A percentile compares a stretch with the other conserved stretches of the same genome.
Conservation (phyloP, 2,113 vertebrate species). For the Puntigrus tetrazona region DNA sequence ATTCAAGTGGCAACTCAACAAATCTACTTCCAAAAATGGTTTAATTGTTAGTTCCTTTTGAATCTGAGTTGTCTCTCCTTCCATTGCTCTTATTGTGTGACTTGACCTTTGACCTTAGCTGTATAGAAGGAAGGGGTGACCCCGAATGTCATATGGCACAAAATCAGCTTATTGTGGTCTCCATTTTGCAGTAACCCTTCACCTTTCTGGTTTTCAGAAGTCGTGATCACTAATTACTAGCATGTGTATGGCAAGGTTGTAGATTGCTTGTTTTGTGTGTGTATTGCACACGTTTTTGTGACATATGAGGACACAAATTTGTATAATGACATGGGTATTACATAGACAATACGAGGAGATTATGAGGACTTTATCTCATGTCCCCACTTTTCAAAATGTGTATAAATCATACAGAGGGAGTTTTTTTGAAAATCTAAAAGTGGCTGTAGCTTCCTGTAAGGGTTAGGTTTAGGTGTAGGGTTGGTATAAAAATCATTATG, state of each 20-base stretch:
- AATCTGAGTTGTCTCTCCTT: neutral
- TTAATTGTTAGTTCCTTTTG: neutral
- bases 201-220: neutral
- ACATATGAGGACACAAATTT: no score
- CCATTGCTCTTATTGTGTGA: constrained; percentile 19
- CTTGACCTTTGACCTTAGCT: constrained; percentile 35
- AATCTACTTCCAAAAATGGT: neutral
- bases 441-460: no score
- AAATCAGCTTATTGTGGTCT: constrained; percentile 4
- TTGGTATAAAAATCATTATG: no score
- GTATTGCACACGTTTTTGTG: no score
- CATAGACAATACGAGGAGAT: no score
- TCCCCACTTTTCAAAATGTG: no score
- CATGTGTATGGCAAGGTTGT: neutral
- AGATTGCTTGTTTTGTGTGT: neutral
- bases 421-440: no score
- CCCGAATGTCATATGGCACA: constrained; percentile 8
- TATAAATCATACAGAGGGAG: no score
- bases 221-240: neutral
- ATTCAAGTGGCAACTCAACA: neutral
- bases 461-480: no score
- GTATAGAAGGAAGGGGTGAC: constrained; percentile 26
- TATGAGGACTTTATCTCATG: no score
- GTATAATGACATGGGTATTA: no score
- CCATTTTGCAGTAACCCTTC: neutral